Conservation (phyloP, 2,888 invertebrate genomes). For the Hyles lineata region DNA sequence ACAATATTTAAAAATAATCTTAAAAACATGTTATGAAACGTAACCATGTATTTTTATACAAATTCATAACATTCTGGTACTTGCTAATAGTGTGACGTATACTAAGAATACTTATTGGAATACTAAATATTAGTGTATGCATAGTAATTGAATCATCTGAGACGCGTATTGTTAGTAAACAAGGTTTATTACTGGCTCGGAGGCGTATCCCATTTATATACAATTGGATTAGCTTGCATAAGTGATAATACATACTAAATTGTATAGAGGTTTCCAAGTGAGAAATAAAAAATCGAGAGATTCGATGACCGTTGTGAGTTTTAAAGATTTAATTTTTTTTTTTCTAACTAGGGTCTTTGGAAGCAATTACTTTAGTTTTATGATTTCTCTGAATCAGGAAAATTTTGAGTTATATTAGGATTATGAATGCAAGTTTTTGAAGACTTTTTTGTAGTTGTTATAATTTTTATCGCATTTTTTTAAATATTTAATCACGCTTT, state of each 20-base stretch:
- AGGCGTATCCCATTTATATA: not conserved
- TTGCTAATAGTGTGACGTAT: not conserved
- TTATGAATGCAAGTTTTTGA: too few species aligned
- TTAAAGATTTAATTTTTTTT: not conserved
- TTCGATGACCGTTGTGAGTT: not conserved
- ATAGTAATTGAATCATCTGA: constrained; percentile 3
- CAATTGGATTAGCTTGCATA: not conserved
- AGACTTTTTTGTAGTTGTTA: too few species aligned
- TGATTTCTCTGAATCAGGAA: not conserved
- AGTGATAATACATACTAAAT: not conserved
- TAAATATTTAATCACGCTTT: too few species aligned
- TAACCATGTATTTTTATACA: too few species aligned
- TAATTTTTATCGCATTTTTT: too few species aligned
- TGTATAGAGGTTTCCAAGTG: not conserved
- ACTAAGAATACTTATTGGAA: not conserved
- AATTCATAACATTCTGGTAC: not conserved
- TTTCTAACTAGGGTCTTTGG: too few species aligned
- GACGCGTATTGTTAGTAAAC: constrained; percentile 6
- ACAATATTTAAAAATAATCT: too few species aligned
- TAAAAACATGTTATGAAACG: too few species aligned
- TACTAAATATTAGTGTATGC: not conserved
- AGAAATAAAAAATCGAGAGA: not conserved
- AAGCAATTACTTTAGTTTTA: not conserved
- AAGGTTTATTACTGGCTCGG: not conserved
- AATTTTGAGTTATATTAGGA: too few species aligned